Evolutionary conservation across 1,140 invertebrate species (phyloP).

Genomic region (Meloidogyne exigua): DNA sequence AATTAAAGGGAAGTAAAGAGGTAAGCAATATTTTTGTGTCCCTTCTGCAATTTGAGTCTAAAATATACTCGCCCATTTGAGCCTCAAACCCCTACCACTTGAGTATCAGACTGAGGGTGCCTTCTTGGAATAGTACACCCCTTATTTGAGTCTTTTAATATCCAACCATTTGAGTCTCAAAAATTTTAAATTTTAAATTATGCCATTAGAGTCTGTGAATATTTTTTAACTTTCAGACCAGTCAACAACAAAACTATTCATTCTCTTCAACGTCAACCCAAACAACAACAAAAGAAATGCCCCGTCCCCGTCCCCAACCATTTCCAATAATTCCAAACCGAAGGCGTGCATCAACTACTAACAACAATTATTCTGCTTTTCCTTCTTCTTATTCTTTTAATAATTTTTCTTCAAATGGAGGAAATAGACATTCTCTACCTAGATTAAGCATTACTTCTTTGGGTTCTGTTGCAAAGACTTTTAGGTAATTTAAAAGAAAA

Average conservation of each 20-base stretch:
- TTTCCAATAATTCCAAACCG: background rate
- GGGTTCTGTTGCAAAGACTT: constrained; percentile 12
- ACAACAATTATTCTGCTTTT: background rate
- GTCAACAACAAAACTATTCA: background rate
- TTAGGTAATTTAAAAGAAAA: background rate
- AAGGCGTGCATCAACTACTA: background rate
- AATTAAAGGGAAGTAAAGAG: background rate
- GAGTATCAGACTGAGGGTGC: no score
- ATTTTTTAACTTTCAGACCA: no score
- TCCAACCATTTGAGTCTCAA: no score
- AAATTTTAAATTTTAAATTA: no score
- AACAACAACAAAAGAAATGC: constrained; percentile 1
- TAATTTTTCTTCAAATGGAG: background rate
- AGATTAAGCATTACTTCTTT: constrained; percentile 12
- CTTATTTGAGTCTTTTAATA: no score
- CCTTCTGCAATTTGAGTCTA: background rate
- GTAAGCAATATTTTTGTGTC: background rate
- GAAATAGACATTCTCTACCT: background rate
- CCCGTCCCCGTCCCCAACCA: constrained; percentile 7
- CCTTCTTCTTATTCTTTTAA: background rate
- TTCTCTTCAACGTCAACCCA: background rate
- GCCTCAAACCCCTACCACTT: background rate
- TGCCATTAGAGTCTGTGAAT: no score
- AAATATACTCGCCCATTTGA: background rate
- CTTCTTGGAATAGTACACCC: no score